phyloP scores from a whole-genome alignment of 2,797 vertebrate genomes.

The Nyctibius grandis region DNA sequence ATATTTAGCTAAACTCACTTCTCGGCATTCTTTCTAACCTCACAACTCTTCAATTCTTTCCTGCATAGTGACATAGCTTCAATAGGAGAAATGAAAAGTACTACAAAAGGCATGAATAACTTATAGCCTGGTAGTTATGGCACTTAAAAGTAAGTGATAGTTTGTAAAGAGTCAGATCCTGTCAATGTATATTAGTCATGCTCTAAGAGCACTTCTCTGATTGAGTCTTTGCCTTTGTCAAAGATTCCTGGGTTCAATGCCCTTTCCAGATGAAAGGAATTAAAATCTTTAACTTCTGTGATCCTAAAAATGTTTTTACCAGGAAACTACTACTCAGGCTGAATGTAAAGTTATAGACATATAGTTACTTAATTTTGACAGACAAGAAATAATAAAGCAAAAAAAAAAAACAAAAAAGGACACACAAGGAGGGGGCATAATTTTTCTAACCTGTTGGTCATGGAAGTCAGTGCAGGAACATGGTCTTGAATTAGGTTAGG shows the following conservation, averaged over 20 bases:
- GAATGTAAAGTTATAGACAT: background rate
- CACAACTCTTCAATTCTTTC: slow-evolving; percentile 49
- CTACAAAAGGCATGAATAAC: slow-evolving; percentile 43
- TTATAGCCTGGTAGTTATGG: background rate
- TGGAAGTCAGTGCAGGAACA: background rate
- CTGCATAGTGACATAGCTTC: background rate
- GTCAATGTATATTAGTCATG: slow-evolving; percentile 34
- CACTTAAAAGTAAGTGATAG: slow-evolving; percentile 50
- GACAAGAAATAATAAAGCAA: background rate
- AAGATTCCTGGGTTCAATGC: background rate
- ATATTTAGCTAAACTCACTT: background rate
- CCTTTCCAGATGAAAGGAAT: background rate
- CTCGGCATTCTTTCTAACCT: background rate
- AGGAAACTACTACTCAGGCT: background rate
- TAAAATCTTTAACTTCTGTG: background rate
- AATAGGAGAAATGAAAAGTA: background rate
- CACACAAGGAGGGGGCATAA: background rate
- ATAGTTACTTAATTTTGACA: background rate
- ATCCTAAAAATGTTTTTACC: background rate
- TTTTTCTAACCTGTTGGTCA: background rate
- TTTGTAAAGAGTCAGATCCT: slow-evolving; percentile 19
- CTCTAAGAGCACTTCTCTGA: background rate
- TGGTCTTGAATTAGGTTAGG: background rate
- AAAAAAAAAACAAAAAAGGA: background rate
- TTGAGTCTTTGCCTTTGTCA: background rate